Percentiles rank a stretch among this genome's conserved stretches.
Conservation (phyloP, 2,888 invertebrate genomes). For the Crepidodera aurea region DNA sequence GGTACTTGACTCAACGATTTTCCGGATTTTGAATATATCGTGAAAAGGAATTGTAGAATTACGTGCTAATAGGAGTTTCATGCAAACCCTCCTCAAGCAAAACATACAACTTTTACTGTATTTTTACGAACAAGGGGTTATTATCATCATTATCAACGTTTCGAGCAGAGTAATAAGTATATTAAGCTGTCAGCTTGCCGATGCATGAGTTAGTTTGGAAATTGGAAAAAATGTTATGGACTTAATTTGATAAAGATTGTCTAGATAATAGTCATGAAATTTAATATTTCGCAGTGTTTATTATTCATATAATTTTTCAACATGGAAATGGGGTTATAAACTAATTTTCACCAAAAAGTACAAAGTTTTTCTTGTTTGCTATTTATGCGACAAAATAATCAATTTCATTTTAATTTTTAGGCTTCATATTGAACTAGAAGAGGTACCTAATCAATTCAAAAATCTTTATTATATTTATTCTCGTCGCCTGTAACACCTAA, state of each 20-base stretch:
- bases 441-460: too few species aligned
- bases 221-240: conserved; percentile 3
- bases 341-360: too few species aligned
- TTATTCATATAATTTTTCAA: not conserved
- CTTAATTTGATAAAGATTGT: conserved; percentile 10
- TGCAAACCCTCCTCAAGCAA: conserved; percentile 17
- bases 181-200: conserved; percentile 37
- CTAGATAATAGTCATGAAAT: not conserved
- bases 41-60: conserved; percentile 29
- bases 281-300: not conserved
- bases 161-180: conserved; percentile 27
- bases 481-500: too few species aligned
- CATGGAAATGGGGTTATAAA: not conserved
- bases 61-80: conserved; percentile 27
- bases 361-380: too few species aligned
- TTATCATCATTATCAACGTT: conserved; percentile 22
- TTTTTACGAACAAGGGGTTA: conserved; percentile 19
- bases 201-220: conserved; percentile 8
- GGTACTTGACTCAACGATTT: too few species aligned
- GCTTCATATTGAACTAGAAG: too few species aligned
- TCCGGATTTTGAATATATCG: not conserved
- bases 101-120: conserved; percentile 20
- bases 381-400: too few species aligned
- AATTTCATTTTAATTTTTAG: too few species aligned
- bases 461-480: too few species aligned